Conservation (phyloP, 2,888 invertebrate genomes). For the Pimpla rufipes region DNA sequence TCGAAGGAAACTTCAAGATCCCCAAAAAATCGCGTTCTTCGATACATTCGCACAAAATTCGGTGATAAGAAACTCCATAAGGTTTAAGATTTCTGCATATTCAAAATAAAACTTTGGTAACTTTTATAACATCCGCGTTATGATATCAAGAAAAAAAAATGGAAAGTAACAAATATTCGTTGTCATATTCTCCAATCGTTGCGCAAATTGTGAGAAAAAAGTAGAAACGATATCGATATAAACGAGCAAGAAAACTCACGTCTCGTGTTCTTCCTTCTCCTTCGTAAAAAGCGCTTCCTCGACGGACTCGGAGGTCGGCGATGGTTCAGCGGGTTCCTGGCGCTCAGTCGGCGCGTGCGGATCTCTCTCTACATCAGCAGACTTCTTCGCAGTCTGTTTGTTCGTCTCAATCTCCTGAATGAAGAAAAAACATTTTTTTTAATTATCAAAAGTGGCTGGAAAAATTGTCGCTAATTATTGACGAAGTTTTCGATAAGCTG, state of each 20-base stretch:
- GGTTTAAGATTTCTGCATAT: too few relatives aligned
- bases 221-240: too few relatives aligned
- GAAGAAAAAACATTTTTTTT: not conserved
- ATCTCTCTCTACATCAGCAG: conserved; percentile 74
- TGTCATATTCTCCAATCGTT: too few relatives aligned
- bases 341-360: conserved; percentile 60
- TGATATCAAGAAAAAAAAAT: too few relatives aligned
- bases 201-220: too few relatives aligned
- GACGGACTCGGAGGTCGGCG: conserved; percentile 76
- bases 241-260: conserved; percentile 50
- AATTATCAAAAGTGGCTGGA: not conserved
- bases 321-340: conserved; percentile 79
- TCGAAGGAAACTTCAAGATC: not conserved
- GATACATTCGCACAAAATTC: too few relatives aligned
- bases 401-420: conserved; percentile 56
- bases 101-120: too few relatives aligned
- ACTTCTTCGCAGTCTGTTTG: conserved; percentile 74
- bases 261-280: conserved; percentile 78
- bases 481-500: not conserved
- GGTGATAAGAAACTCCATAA: too few relatives aligned
- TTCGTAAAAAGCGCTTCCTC: conserved; percentile 79
- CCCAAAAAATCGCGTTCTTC: not conserved
- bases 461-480: not conserved
- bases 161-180: too few relatives aligned
- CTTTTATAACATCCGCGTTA: too few relatives aligned